Evolutionary conservation across 2,797 vertebrate genomes (phyloP).

Genomic region (Dromococcyx pavoninus): DNA sequence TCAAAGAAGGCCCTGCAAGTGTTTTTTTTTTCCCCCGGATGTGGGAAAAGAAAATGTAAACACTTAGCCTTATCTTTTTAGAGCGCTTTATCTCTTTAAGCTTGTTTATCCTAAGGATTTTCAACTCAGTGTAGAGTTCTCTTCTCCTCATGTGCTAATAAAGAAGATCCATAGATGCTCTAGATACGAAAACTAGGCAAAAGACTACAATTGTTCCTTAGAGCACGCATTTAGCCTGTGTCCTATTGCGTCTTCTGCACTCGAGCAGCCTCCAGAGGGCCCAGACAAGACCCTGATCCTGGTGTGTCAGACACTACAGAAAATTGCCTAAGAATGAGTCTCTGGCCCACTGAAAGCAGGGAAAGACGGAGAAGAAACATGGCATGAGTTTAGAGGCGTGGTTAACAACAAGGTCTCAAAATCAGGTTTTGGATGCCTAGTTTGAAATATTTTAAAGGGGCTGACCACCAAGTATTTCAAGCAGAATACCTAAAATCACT

Average conservation of each 20-base stretch:
- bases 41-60: background rate
- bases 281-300: background rate
- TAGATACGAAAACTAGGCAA: background rate
- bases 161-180: background rate
- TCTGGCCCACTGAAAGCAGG: background rate
- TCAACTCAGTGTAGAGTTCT: background rate
- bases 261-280: background rate
- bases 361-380: background rate
- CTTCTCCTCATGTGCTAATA: background rate
- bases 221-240: background rate
- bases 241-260: background rate
- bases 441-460: background rate
- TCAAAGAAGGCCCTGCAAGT: background rate
- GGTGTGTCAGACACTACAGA: background rate
- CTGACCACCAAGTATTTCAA: background rate
- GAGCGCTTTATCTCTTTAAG: background rate
- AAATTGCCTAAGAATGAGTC: background rate
- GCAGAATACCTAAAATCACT: background rate
- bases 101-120: background rate
- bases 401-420: background rate
- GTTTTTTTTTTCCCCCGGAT: no score
- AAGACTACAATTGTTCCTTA: background rate
- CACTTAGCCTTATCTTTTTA: background rate
- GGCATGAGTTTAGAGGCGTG: background rate
- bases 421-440: background rate